These are phyloP conservation scores for Climacteris rufus DNA, from an alignment of 2,113 vertebrate species.

Conservation along the genomic window DNA sequence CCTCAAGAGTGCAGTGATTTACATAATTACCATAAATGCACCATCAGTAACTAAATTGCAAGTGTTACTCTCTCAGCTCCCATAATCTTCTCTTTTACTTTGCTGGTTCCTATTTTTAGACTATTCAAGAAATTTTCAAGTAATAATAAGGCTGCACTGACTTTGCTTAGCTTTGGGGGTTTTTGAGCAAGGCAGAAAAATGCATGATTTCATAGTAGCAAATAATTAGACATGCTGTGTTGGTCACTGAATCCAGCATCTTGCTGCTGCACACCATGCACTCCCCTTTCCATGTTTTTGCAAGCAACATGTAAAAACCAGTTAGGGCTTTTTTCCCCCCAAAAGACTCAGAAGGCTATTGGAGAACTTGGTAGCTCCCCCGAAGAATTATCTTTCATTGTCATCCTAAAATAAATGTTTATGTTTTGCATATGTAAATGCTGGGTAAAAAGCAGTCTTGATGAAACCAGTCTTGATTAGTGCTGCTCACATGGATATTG, in stretches of 20 bases:
- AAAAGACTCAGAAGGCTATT: not conserved
- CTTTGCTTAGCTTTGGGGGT: not conserved
- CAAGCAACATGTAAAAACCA: not conserved
- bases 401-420: not conserved
- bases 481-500: not conserved
- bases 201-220: not conserved
- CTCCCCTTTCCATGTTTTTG: not conserved
- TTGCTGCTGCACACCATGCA: not conserved
- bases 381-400: not conserved
- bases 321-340: fast-evolving
- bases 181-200: not conserved
- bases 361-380: not conserved
- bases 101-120: not conserved
- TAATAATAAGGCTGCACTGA: not conserved
- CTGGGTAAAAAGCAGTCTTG: not conserved
- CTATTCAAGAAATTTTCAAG: not conserved
- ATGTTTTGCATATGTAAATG: not conserved
- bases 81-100: not conserved
- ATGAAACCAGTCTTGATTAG: not conserved
- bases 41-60: not conserved
- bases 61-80: not conserved
- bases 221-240: not conserved
- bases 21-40: not conserved
- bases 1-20: not conserved
- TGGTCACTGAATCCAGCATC: not conserved